Conservation (phyloP, 2,797 vertebrate genomes). For the Sebastes miniatus region DNA sequence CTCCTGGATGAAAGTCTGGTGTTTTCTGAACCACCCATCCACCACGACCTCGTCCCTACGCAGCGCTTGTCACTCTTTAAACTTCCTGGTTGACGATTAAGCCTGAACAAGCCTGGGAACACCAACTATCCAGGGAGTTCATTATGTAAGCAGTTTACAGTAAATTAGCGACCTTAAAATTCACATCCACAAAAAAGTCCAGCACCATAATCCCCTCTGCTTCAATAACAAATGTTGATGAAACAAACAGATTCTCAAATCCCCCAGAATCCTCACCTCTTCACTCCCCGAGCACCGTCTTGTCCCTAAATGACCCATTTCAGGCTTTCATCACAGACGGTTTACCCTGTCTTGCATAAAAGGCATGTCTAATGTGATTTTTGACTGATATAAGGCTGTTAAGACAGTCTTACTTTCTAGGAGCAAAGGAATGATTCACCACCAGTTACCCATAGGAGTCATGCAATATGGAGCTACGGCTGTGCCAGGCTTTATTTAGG, state of each 20-base stretch:
- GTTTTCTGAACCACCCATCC: too few relatives aligned
- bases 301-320: conserved; percentile 73
- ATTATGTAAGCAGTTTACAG: conserved; percentile 45
- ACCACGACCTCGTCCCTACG: too few relatives aligned
- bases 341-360: conserved; percentile 44
- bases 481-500: background rate
- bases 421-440: background rate
- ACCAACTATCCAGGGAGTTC: conserved; percentile 24
- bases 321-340: conserved; percentile 32
- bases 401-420: background rate
- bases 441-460: background rate
- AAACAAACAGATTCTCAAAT: conserved; percentile 61
- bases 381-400: background rate
- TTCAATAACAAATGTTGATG: conserved; percentile 49
- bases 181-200: conserved; percentile 15
- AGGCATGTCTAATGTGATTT: background rate
- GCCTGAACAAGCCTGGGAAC: conserved; percentile 15
- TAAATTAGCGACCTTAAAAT: conserved; percentile 27
- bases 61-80: too few relatives aligned
- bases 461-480: background rate
- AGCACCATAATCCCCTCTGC: conserved; percentile 49
- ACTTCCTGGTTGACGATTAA: too few relatives aligned
- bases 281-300: conserved; percentile 24
- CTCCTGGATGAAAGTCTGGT: too few relatives aligned
- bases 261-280: conserved; percentile 49